Evolutionary conservation across 2,113 vertebrate genomes (phyloP), one percentile per base, ranked within the genome.

Genomic region (Bucco capensis): DNA sequence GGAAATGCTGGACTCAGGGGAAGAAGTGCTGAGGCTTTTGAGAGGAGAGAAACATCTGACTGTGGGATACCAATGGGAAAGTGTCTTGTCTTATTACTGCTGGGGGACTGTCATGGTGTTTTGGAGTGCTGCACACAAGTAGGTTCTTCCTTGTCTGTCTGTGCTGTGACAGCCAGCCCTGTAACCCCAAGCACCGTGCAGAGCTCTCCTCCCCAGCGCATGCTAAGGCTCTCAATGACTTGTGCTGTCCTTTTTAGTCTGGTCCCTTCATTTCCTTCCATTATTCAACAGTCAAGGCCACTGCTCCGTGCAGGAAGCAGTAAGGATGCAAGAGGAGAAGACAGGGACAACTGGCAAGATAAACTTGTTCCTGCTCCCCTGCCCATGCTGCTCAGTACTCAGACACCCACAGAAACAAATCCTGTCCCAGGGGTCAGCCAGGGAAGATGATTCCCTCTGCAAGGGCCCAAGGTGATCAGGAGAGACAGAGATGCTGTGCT

Each of bases 101-200:
- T 75, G 37, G 13, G 14, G 19, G 37, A 5, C 28, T 54, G 24
- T 10, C 42, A n/a, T 0, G 0, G 9, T 21, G 9, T 78, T 93
- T 88, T 72, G 70, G 44, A 44, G 30, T 35, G 44, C 38, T 86
- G 44, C 19, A 71, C 14, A 8, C 1, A 1, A 51, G 9, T 4
- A 31, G 37, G 13, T 40, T 71, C 49, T 78, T 56, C 60, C 42
- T 25, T 21, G 30, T 15, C 46, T 54, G 50, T 38, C 22, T 3
- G 2, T 3, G 5, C 33, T 58, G 15, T 38, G 51, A 73, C n/a
- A 60, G 3, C 53, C 37, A 25, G 7, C 40, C 60, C 47, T 81
- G 42, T 24, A 49, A 9, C 5, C 10, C 44, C 15, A 21, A 33
- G 25, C 50, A 65, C 2, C 0, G 0, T 10, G 24, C 6, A n/a